Evolutionary conservation across 1,140 invertebrate genomes (phyloP).

Genomic region (Druon quercuslanigerum): DNA sequence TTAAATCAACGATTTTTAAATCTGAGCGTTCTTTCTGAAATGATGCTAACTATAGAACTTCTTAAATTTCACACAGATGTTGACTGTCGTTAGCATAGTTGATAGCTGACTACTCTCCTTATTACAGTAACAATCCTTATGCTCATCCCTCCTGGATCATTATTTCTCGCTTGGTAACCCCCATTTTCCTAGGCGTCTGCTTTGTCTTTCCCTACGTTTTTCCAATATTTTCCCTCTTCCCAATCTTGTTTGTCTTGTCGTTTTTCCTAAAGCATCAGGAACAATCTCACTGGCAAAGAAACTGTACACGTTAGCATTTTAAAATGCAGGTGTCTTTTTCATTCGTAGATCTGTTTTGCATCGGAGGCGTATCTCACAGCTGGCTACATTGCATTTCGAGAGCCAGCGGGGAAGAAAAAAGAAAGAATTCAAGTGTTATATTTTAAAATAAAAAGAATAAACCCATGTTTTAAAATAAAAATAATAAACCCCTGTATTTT

Average conservation of each 20-base stretch:
- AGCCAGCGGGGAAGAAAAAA: background rate
- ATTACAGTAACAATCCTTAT: conserved; percentile 49
- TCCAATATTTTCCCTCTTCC: conserved; percentile 43
- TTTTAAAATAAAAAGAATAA: no score
- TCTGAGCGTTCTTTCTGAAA: background rate
- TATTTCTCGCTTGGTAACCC: conserved; percentile 51
- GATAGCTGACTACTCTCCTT: conserved; percentile 40
- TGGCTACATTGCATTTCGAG: background rate
- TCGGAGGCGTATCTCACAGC: background rate
- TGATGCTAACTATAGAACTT: no score
- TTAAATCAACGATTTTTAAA: conserved; percentile 37
- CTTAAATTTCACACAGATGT: conserved; percentile 34
- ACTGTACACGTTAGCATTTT: background rate
- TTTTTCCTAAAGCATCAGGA: no score
- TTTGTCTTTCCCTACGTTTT: conserved; percentile 42
- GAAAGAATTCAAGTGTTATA: background rate
- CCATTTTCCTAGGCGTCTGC: conserved; percentile 42
- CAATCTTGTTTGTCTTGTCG: no score
- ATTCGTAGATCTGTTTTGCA: no score
- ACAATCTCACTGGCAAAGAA: conserved; percentile 13
- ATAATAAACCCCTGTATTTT: no score
- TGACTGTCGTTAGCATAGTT: conserved; percentile 46
- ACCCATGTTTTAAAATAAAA: no score
- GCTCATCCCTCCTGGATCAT: conserved; percentile 45
- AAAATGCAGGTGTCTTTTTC: no score